A percentile compares a stretch with the other conserved stretches of the same genome.
These are phyloP conservation scores for Terebella lapidaria DNA, from an alignment of 2,888 invertebrate species.

Conservation along the genomic window DNA sequence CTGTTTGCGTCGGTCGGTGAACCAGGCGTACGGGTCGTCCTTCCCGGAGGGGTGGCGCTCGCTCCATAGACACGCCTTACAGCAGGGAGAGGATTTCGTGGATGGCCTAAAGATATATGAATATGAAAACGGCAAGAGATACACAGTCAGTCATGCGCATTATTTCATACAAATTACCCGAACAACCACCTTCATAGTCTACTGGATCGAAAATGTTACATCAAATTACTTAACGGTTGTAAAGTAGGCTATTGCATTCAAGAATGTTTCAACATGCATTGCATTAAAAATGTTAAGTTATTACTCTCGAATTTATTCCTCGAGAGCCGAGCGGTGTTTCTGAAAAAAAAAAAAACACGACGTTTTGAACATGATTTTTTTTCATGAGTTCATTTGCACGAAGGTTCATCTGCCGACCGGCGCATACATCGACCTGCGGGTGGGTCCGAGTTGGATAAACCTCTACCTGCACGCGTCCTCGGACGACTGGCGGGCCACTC, in stretches of 20 bases:
- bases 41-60: slow-evolving; percentile 25
- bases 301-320: no score
- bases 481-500: slow-evolving; percentile 24
- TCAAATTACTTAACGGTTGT: no score
- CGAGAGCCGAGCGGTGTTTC: no score
- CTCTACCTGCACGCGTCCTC: slow-evolving; percentile 25
- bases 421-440: slow-evolving; percentile 21
- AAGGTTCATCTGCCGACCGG: slow-evolving; percentile 26
- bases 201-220: background rate
- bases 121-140: slow-evolving; percentile 21
- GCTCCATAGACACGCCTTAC: slow-evolving; percentile 22
- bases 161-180: no score
- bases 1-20: slow-evolving; percentile 15
- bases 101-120: slow-evolving; percentile 22
- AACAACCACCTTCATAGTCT: no score
- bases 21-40: slow-evolving; percentile 17
- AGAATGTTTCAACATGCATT: background rate
- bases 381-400: no score
- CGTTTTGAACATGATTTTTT: no score
- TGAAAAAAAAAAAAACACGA: no score
- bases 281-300: no score
- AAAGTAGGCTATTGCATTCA: background rate
- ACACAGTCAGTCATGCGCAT: slow-evolving; percentile 15
- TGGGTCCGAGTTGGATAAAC: slow-evolving; percentile 23
- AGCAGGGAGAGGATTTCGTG: slow-evolving; percentile 20